A percentile compares a stretch with the other conserved stretches of the same genome.
These are phyloP conservation scores for Daubentonia madagascariensis DNA, from an alignment of 2,113 vertebrate genomes.

Conservation along the genomic window DNA sequence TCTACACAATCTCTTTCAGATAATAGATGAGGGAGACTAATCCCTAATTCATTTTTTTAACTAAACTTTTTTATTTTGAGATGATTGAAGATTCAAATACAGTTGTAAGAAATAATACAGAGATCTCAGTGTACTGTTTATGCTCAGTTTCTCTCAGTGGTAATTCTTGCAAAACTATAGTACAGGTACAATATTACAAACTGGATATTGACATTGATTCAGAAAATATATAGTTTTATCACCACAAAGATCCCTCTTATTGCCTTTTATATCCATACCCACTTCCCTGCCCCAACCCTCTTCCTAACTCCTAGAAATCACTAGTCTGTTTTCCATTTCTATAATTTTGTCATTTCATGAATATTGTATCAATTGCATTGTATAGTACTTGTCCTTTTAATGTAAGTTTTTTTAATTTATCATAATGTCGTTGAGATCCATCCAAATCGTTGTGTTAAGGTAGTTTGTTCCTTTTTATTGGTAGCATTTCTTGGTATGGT, in stretches of 20 bases:
- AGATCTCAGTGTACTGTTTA: not conserved
- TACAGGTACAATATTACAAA: not conserved
- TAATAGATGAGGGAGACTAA: not conserved
- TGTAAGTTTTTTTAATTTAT: not conserved
- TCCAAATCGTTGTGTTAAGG: not conserved
- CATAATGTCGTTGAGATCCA: not conserved
- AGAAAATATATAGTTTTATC: not conserved
- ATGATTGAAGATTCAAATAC: not conserved
- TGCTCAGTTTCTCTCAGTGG: not conserved
- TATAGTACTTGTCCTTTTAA: not conserved
- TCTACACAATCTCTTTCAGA: not conserved
- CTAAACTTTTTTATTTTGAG: not conserved
- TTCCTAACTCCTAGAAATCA: not conserved
- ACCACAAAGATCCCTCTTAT: not conserved
- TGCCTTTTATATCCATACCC: not conserved
- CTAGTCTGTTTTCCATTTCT: not conserved
- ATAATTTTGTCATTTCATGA: not conserved
- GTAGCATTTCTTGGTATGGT: not conserved
- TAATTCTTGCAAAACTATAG: not conserved
- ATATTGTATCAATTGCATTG: not conserved
- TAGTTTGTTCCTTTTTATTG: not conserved
- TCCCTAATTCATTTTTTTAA: not conserved
- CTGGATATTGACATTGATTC: not conserved
- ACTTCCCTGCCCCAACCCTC: not conserved
- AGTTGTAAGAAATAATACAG: not conserved